Conservation (phyloP, 1,140 invertebrate species). For the Coenobita brevimanus region DNA sequence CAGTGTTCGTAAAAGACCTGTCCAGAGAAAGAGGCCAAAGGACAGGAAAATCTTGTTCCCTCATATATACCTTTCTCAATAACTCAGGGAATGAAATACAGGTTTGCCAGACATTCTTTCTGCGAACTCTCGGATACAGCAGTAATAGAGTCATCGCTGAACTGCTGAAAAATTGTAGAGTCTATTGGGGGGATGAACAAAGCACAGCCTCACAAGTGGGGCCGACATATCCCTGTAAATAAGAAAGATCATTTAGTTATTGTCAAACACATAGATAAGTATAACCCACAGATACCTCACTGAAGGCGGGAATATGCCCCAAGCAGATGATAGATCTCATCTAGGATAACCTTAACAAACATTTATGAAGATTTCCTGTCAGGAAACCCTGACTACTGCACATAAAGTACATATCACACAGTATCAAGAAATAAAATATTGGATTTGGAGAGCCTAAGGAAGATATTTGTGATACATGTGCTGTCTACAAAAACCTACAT, state of each 20-base stretch:
- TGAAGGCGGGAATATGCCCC: slow-evolving; percentile 25
- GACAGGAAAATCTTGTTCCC: slow-evolving; percentile 31
- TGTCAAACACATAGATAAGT: slow-evolving; percentile 23
- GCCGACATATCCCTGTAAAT: slow-evolving; percentile 30
- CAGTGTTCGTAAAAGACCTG: too few species aligned
- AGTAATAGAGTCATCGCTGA: slow-evolving; percentile 31
- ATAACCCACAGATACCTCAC: slow-evolving; percentile 9
- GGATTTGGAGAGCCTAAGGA: slow-evolving; percentile 31
- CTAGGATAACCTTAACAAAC: slow-evolving; percentile 24
- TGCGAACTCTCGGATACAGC: slow-evolving; percentile 28
- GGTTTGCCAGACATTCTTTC: slow-evolving; percentile 51
- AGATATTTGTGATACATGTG: slow-evolving; percentile 38
- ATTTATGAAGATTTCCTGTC: slow-evolving; percentile 9
- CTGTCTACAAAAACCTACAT: slow-evolving; percentile 29
- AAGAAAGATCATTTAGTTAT: slow-evolving; percentile 21
- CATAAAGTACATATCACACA: slow-evolving; percentile 11
- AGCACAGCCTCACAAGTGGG: slow-evolving; percentile 8
- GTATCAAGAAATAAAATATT: slow-evolving; percentile 36
- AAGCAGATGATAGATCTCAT: slow-evolving; percentile 24
- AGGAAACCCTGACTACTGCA: slow-evolving; percentile 15
- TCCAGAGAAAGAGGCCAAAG: too few species aligned
- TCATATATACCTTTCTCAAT: slow-evolving; percentile 39
- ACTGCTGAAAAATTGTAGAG: slow-evolving; percentile 18
- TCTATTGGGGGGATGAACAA: slow-evolving; percentile 37
- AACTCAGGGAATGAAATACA: slow-evolving; percentile 24